These are phyloP conservation scores for Ostrea denselamellosa DNA, from an alignment of 1,140 invertebrate species.

Conservation along the genomic window DNA sequence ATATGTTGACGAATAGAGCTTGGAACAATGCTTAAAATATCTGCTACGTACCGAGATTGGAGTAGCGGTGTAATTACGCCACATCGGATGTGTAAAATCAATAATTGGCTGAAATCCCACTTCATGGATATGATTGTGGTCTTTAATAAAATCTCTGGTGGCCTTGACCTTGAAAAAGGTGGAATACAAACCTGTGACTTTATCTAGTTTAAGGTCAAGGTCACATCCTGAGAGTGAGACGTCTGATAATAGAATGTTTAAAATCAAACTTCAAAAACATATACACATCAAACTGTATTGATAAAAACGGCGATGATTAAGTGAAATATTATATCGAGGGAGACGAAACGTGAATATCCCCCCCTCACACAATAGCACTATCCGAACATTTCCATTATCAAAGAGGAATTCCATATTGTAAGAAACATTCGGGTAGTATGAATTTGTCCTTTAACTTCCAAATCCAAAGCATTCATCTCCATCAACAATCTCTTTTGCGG, in stretches of 20 bases:
- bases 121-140: slow-evolving; percentile 50
- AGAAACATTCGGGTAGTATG: too few species aligned
- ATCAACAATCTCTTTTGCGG: too few species aligned
- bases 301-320: too few species aligned
- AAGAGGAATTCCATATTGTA: too few species aligned
- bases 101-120: slow-evolving; percentile 50
- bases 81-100: slow-evolving; percentile 44
- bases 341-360: too few species aligned
- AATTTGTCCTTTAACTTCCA: too few species aligned
- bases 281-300: too few species aligned
- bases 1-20: neutral
- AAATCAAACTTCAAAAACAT: too few species aligned
- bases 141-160: slow-evolving; percentile 54
- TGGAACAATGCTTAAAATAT: neutral
- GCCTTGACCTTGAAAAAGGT: slow-evolving; percentile 47
- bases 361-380: too few species aligned
- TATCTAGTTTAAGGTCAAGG: slow-evolving; percentile 38
- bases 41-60: slow-evolving; percentile 48
- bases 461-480: too few species aligned
- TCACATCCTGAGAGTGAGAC: slow-evolving; percentile 34
- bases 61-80: slow-evolving; percentile 47
- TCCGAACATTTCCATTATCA: too few species aligned
- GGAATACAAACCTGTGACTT: neutral
- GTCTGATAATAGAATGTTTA: slow-evolving; percentile 38
- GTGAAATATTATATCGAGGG: too few species aligned